Evolutionary conservation across 2,888 invertebrate genomes (phyloP), one percentile per base, ranked within the genome.

Genomic region (Beris morrisii): DNA sequence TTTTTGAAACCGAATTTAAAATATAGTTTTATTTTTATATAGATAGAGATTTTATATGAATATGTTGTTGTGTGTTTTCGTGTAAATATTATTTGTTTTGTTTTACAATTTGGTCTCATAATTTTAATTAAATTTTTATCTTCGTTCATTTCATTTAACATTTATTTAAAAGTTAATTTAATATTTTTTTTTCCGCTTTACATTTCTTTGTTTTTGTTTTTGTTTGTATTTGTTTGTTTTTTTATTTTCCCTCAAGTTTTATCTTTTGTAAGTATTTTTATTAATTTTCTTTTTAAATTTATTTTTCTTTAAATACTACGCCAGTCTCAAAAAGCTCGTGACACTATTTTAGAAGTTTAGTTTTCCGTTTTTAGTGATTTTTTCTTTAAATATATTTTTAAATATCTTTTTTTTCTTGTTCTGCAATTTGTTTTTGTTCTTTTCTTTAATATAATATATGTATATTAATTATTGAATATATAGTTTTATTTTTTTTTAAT

Each of bases 321-420:
- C 79, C 81, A 80, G 80, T 80, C 80, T 81, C 81, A 80, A 80
- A 79, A 81, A 81, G 80, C 81, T 81, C 80, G 80, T 80, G 79
- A 79, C 71, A 72, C 70, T 69, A 68, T 70, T 69, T 32, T 69
- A 71, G 72, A 72, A 69, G 68, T 72, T 72, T 69, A 53, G 48
- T 46, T 59, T 67, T 69, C 69, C 46, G 22, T 68, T 68, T 70
- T 67, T 69, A 67, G 66, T 58, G 70, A 70, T 69, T 68, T 69
- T 65, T 70, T 30, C 65, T 67, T 66, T 70, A 68, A 64, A 69
- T 71, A 68, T 67, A 69, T 73, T 69, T 67, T 71, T 70, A 70
- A 67, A 70, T 69, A 70, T 66, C 22, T 71, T 71, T 66, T 67
- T 59, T 67, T 65, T 69, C 66, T 65, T 67, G 67, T 70, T 69